Conservation (phyloP, 2,888 invertebrate genomes). For the Molorchus minor region DNA sequence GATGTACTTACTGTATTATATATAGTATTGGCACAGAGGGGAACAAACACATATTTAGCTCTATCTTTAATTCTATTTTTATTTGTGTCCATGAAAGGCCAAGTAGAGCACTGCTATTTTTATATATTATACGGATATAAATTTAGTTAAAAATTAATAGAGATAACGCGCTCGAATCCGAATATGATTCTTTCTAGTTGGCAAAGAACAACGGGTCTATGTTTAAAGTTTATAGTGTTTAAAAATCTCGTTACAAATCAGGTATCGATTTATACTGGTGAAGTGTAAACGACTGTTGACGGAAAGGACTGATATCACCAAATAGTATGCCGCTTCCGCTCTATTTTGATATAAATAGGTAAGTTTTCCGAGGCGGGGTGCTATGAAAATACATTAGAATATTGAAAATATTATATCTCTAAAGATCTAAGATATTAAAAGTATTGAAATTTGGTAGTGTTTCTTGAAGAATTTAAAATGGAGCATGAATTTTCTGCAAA, state of each 20-base stretch:
- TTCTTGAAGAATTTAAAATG: no score
- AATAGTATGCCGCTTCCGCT: constrained; percentile 27
- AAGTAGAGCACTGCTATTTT: constrained; percentile 30
- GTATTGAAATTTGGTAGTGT: background rate
- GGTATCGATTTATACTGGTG: no score
- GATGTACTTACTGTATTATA: no score
- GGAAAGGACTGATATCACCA: background rate
- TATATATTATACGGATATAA: constrained; percentile 31
- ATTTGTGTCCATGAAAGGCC: constrained; percentile 28
- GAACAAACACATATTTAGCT: constrained; percentile 5
- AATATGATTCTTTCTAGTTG: constrained; percentile 2
- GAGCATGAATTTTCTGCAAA: no score
- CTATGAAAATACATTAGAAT: background rate
- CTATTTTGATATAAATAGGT: constrained; percentile 36
- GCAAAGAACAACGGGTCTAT: background rate
- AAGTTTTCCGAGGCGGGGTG: constrained; percentile 7
- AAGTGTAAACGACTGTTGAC: background rate
- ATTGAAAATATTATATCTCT: background rate
- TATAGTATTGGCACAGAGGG: constrained; percentile 16
- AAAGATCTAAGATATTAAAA: background rate
- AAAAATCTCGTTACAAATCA: background rate
- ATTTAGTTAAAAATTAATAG: constrained; percentile 28
- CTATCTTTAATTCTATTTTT: constrained; percentile 28
- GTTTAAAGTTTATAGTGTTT: background rate
- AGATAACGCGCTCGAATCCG: constrained; percentile 10